These are phyloP conservation scores for Melanerpes aurifrons DNA, from an alignment of 2,113 vertebrate genomes.

Conservation along the genomic window DNA sequence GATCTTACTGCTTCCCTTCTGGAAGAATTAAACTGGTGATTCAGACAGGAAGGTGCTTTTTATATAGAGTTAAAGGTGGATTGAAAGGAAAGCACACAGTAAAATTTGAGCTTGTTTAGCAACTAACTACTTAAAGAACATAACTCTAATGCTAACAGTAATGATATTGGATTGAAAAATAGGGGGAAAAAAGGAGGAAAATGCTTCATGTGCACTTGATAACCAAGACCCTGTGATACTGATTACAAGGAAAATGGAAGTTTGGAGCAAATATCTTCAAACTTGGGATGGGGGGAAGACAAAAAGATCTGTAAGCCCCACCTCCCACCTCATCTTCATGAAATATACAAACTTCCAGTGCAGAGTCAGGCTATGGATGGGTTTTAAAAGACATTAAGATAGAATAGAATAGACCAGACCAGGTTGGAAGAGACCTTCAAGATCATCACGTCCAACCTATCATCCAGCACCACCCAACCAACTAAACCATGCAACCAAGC, in stretches of 20 bases:
- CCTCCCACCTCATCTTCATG: rapidly evolving
- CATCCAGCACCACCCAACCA: too few relatives aligned
- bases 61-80: neutral
- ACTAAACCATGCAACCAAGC: too few relatives aligned
- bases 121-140: neutral
- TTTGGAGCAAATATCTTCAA: neutral
- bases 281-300: neutral
- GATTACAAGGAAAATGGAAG: neutral
- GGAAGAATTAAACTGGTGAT: neutral
- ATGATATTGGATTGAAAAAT: neutral
- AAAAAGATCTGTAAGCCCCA: neutral
- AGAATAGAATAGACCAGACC: too few relatives aligned
- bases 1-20: neutral
- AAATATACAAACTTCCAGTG: neutral
- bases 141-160: neutral
- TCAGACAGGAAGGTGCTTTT: neutral
- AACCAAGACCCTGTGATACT: neutral
- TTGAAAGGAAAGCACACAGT: neutral
- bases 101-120: neutral
- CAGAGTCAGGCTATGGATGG: neutral
- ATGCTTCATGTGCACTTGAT: neutral
- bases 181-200: neutral
- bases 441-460: too few relatives aligned
- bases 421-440: too few relatives aligned
- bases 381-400: neutral